Evolutionary conservation across 2,113 vertebrate genomes (phyloP), one percentile per base, ranked within the genome.

Genomic region (Rhodinocichla rosea): DNA sequence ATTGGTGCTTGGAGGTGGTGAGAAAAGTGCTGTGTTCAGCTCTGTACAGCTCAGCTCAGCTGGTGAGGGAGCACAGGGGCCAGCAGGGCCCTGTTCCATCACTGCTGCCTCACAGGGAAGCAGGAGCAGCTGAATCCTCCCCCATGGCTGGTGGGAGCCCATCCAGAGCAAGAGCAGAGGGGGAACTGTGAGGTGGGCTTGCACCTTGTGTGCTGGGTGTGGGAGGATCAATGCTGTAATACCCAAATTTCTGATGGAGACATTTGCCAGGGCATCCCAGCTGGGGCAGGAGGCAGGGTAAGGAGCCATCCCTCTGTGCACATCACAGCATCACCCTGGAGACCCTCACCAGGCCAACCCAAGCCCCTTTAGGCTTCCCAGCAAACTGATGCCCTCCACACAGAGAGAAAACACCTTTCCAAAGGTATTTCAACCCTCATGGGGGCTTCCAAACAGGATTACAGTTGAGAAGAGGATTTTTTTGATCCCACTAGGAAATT

Each of bases 11-110:
- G 26, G 77, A 64, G 19, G 27, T 9, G 19, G 44, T 33, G 30
- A 86, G 73, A 56, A 35, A 60, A 2, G 2, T 0, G 1, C 28
- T 1, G 0, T 49, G 35, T 45, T 55, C 83, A 79, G 50, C 40
- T 30, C 21, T 32, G 44, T 1, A 0, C 0, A 1, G n/a, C 49
- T 75, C 22, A 4, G 56, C 35, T 93, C 2, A 3, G 82, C 56
- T 89, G 62, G 20, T 30, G 35, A 2, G 16, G 42, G 28, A 17
- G 2, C n/a, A 32, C 1, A 5, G 89, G 57, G 21, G 52, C 62
- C 53, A 60, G 56, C 1, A 3, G 47, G 17, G 27, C 47, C 44
- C 47, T 83, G 44, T 55, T 44, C 45, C 44, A 44, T 11, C 71
- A 12, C 26, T 79, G 44, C 33, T 35, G 12, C 45, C 44, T 39